Evolutionary conservation across 1,140 invertebrate species (phyloP), one percentile per base, ranked within the genome.

Genomic region (Thaumetopoea pityocampa): DNA sequence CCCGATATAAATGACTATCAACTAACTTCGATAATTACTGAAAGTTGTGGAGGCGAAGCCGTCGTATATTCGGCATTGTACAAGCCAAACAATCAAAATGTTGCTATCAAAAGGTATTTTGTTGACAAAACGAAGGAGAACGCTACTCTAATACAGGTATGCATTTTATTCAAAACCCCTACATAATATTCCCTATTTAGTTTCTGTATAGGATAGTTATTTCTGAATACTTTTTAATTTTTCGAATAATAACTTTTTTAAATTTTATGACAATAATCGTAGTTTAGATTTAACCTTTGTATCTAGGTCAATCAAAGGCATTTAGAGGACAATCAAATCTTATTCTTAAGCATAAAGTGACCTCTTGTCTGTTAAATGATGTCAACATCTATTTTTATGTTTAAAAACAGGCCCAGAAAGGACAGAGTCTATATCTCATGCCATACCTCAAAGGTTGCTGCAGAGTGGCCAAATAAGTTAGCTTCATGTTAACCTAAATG

Each of bases 61-160:
- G 76, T 88, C n/a, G 90, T 92, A 24, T 90, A 91, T 60, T 87
- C 93, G 27, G 92, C 90, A 6, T 85, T 88, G 50, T 91, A 93
- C 67, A 84, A 88, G 40, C 87, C 90, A n/a, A 89, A 88, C 34
- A 89, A 89, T 38, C 87, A 88, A 50, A 85, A 90, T 73, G 88
- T 95, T 28, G 91, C 92, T 12, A 82, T 95, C 8, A 93, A 94
- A 68, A 90, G 90, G 58, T 92, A 92, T 68, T 89, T 92, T 60
- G 83, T 94, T 59, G 93, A 95, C 51, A 89, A 89, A 60, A 87
- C 87, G 12, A 89, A 87, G 72, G 89, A 89, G 60, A 92, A 90
- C 52, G 82, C 89, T 10, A 86, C 86, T 64, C 85, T 90, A 41
- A 87, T 94, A 43, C 90, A 93, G 77, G 90, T 91, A 79, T 51